Evolutionary conservation across 1,140 invertebrate genomes (phyloP).

Genomic region (Theocolax elegans): DNA sequence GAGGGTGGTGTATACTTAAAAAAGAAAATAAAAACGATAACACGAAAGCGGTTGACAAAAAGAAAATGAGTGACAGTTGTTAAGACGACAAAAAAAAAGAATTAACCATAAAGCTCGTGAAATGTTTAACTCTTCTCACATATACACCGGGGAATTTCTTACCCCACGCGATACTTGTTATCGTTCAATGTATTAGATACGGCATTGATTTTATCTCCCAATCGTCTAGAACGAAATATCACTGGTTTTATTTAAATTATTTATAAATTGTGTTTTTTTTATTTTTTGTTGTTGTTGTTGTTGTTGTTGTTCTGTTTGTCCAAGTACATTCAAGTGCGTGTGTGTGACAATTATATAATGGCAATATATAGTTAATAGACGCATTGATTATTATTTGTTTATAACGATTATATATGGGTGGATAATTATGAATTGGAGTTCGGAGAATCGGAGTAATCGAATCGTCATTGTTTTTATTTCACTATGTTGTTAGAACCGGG

Average conservation of each 20-base stretch:
- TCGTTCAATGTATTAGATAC: constrained; percentile 40
- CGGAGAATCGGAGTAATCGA: too few relatives aligned
- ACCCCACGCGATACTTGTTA: constrained; percentile 43
- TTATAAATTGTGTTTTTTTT: neutral
- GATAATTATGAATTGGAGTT: neutral
- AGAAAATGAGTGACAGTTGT: neutral
- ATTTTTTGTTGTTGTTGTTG: neutral
- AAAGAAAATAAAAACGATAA: constrained; percentile 16
- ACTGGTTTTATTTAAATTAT: neutral
- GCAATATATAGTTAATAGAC: constrained; percentile 29
- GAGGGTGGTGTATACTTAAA: neutral
- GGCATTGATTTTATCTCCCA: constrained; percentile 43
- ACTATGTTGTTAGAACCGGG: constrained; percentile 38
- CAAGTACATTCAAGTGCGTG: too few relatives aligned
- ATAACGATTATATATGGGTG: constrained; percentile 21
- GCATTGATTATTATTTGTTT: constrained; percentile 19
- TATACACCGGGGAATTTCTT: constrained; percentile 36
- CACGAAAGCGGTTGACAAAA: constrained; percentile 16
- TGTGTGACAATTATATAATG: too few relatives aligned
- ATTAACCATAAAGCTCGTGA: too few relatives aligned
- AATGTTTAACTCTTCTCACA: constrained; percentile 22
- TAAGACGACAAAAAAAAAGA: constrained; percentile 18
- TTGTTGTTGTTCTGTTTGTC: neutral
- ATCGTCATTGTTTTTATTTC: constrained; percentile 32
- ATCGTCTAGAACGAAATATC: constrained; percentile 41